Base-by-base conservation (phyloP, 64 coral and sea anemone genomes). In the Stylophora pistillata region DNA sequence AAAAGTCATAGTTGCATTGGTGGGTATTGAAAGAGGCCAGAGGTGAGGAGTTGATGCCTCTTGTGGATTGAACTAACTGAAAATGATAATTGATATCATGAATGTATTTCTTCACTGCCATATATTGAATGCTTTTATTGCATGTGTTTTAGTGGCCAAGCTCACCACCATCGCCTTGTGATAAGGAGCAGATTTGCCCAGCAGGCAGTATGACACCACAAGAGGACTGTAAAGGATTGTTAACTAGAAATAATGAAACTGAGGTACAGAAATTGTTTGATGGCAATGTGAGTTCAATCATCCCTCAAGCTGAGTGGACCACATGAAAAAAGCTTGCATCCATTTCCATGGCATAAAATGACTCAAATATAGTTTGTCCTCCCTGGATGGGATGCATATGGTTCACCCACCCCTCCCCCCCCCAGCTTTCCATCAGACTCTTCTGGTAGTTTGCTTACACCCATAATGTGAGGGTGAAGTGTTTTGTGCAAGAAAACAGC, bases 101-200 rank as follows among this genome's bases (percentile, higher is more conserved):
- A 10, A 15, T 16, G 16, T 10, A 57, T 9, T 70, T 15, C 32
- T 25, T 15, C 15, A 47, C 29, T 20, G 16, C 5, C 10, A 16
- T 28, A 17, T 14, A 53, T 12, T 30, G 10, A 12, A 28, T 47
- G 10, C 25, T 13, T 80, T 79, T 26, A 20, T 80, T 52, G 21
- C 2, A 16, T 31, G 25, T 59, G 9, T 78, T 57, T 33, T 55
- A 89, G 88, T 89, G 88, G 88, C 88, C 59, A 81, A 77, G 81
- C 73, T 20, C 30, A 1, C 27, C 0, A 12, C 88, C 88, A 78
- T 32, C 70, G 14, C 60, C 2, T 2, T 89, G 88, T 73, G 74
- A 62, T 52, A 13, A 37, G 25, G 37, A 77, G 58, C 53, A 89
- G 77, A 71, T 71, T 21, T 89, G 88, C 28, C 88, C 88, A 21